Conservation (phyloP, 2,888 invertebrate species). For the Lagria hirta region DNA sequence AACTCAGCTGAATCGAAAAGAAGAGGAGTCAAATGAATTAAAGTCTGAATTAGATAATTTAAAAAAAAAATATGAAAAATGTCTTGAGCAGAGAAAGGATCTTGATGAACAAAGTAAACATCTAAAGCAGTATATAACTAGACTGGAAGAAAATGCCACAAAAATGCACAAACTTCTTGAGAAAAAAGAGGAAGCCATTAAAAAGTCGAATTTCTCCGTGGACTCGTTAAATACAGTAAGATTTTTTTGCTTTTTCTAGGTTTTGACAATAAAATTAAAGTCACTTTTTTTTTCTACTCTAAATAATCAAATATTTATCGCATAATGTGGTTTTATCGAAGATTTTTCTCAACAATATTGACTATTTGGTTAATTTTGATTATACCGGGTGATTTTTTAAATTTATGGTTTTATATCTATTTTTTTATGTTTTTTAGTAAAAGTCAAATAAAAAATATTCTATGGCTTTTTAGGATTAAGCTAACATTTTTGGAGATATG, state of each 20-base stretch:
- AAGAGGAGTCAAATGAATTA: conserved; percentile 35
- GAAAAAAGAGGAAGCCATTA: conserved; percentile 44
- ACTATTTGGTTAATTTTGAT: neutral
- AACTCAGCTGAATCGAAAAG: conserved; percentile 30
- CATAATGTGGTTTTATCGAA: no score
- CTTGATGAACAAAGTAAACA: conserved; percentile 41
- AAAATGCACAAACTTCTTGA: conserved; percentile 44
- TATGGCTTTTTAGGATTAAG: no score
- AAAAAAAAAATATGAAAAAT: conserved; percentile 36
- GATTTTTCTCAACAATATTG: neutral
- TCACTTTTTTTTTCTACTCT: neutral
- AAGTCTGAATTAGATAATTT: conserved; percentile 30
- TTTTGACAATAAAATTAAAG: neutral
- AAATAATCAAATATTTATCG: no score
- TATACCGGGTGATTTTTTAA: neutral
- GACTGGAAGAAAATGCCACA: conserved; percentile 45
- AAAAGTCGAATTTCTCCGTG: conserved; percentile 38
- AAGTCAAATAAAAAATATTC: no score
- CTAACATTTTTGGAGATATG: no score
- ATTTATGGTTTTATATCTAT: no score
- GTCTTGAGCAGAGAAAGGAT: conserved; percentile 29
- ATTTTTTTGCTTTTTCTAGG: conserved; percentile 9
- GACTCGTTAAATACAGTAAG: conserved; percentile 44
- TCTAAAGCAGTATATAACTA: conserved; percentile 39
- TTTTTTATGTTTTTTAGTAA: no score